Evolutionary conservation across 2,797 vertebrate genomes (phyloP).

Genomic region (Pseudopleuronectes americanus): DNA sequence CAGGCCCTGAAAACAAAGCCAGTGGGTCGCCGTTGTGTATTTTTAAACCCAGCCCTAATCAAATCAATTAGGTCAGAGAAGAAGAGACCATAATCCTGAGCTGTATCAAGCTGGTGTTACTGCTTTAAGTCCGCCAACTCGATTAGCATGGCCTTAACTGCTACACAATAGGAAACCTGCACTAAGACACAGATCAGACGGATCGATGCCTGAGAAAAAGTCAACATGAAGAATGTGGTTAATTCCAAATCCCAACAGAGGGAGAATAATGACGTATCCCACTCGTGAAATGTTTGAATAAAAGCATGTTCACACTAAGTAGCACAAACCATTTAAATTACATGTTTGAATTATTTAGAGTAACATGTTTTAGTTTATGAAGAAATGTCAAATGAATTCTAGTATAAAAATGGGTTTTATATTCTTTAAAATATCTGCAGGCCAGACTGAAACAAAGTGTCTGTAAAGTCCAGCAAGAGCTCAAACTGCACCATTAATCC

Average conservation of each 20-base stretch:
- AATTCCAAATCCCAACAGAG: neutral
- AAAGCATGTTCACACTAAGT: too few relatives aligned
- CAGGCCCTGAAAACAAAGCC: slow-evolving; percentile 68
- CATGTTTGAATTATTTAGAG: neutral
- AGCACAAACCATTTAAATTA: too few relatives aligned
- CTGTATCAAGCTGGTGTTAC: slow-evolving; percentile 50
- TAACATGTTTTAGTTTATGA: neutral
- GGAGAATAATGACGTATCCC: neutral
- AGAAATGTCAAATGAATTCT: neutral
- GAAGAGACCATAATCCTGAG: slow-evolving; percentile 73
- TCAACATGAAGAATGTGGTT: slow-evolving; percentile 15
- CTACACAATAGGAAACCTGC: slow-evolving; percentile 42
- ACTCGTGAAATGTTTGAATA: neutral
- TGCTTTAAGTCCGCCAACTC: slow-evolving; percentile 59
- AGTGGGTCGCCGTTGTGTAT: slow-evolving; percentile 78
- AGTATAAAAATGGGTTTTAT: neutral
- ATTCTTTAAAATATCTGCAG: neutral
- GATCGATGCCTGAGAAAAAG: slow-evolving; percentile 30
- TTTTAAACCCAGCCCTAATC: slow-evolving; percentile 83
- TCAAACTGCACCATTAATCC: neutral
- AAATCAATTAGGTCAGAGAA: slow-evolving; percentile 82
- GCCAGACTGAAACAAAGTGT: neutral
- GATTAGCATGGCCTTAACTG: slow-evolving; percentile 54
- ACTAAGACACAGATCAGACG: slow-evolving; percentile 44
- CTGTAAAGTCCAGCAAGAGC: neutral